Conservation (phyloP, 1,140 invertebrate species). For the Dufourea novaeangliae region DNA sequence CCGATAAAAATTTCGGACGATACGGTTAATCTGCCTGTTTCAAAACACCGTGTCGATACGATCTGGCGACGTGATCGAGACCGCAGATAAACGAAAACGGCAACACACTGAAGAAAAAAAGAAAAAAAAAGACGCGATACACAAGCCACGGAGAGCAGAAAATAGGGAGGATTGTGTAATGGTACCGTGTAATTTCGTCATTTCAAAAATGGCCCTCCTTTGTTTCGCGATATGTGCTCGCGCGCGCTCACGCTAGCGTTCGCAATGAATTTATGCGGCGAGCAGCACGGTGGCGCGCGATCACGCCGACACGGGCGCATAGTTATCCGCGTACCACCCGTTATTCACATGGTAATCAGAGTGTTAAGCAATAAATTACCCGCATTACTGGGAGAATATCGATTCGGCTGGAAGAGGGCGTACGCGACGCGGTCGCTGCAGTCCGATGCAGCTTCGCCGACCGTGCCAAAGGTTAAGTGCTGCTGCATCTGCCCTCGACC, state of each 20-base stretch:
- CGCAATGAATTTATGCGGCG: slow-evolving; percentile 26
- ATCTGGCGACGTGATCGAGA: slow-evolving; percentile 7
- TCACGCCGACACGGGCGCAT: slow-evolving; percentile 38
- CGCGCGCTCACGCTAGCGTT: not conserved
- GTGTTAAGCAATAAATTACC: slow-evolving; percentile 67
- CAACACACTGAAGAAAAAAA: accelerated
- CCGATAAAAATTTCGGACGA: slow-evolving; percentile 35
- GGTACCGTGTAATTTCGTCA: not conserved
- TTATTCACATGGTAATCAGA: slow-evolving; percentile 67
- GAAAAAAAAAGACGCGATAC: no score
- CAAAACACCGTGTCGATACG: slow-evolving; percentile 21
- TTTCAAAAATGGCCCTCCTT: slow-evolving; percentile 12
- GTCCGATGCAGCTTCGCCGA: slow-evolving; percentile 40
- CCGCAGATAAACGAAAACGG: not conserved
- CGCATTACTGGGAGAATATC: slow-evolving; percentile 63
- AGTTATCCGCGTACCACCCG: slow-evolving; percentile 60
- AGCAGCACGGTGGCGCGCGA: slow-evolving; percentile 14
- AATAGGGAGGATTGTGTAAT: slow-evolving; percentile 16
- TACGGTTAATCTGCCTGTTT: slow-evolving; percentile 27
- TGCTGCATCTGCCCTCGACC: not conserved
- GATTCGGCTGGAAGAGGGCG: slow-evolving; percentile 53
- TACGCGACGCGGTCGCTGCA: slow-evolving; percentile 46
- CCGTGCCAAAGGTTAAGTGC: slow-evolving; percentile 32
- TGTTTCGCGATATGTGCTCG: not conserved
- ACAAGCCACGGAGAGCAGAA: no score